A percentile compares a stretch with the other conserved stretches of the same genome.
Evolutionary conservation across 2,888 invertebrate genomes (phyloP).

Genomic region (Pyrocoelia pectoralis): DNA sequence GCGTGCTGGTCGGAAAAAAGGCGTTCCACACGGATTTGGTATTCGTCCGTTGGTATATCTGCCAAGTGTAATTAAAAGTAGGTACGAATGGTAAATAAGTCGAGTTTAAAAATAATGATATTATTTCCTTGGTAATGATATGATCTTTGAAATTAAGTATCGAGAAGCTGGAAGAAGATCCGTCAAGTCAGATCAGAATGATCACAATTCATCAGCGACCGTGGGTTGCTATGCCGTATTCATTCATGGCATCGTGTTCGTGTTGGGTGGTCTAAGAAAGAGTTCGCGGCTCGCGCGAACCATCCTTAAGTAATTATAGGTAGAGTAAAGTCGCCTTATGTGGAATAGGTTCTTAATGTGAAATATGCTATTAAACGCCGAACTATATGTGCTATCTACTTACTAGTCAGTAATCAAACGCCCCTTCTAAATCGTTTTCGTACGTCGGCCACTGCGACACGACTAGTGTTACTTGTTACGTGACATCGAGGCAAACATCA

Average conservation of each 20-base stretch:
- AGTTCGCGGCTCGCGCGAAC: constrained; percentile 44
- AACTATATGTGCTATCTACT: no score
- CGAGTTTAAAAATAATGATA: constrained; percentile 33
- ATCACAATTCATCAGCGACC: constrained; percentile 55
- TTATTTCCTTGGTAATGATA: constrained; percentile 34
- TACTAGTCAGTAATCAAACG: no score
- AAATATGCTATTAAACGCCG: no score
- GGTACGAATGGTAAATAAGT: neutral
- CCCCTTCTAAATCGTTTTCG: no score
- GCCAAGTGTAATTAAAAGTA: neutral
- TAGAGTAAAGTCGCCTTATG: no score
- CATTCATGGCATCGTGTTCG: constrained; percentile 53
- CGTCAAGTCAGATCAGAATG: constrained; percentile 54
- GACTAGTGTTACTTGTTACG: no score
- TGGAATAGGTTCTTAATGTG: no score
- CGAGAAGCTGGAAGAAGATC: constrained; percentile 47
- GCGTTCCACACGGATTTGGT: neutral
- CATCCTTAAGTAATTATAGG: constrained; percentile 33
- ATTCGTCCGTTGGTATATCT: neutral
- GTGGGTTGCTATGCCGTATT: constrained; percentile 55
- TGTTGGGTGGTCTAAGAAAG: constrained; percentile 49
- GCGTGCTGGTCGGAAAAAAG: neutral
- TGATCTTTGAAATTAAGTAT: constrained; percentile 42
- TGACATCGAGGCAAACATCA: no score
- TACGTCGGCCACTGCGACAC: no score